Percentiles rank a stretch among this genome's conserved stretches.
Evolutionary conservation across 92 coral and sea anemone genomes (phyloP).

Genomic region (Anthopleura xanthogrammica): DNA sequence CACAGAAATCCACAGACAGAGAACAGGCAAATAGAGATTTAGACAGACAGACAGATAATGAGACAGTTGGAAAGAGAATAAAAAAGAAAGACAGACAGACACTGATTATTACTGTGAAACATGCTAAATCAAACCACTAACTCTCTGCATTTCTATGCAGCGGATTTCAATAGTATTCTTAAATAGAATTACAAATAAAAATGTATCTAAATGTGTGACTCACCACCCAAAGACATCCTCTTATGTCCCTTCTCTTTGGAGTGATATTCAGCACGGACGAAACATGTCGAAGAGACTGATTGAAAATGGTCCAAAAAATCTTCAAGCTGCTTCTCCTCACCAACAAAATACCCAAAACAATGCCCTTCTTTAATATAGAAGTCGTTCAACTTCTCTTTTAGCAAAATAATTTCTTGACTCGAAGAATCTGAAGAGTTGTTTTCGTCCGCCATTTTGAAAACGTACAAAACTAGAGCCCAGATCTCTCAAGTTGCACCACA

Average conservation of each 20-base stretch:
- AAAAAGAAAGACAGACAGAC: too few species aligned
- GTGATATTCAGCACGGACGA: not conserved
- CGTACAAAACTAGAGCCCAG: too few species aligned
- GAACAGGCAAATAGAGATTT: too few species aligned
- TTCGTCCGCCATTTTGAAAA: not conserved
- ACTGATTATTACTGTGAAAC: too few species aligned
- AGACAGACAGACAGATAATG: not conserved
- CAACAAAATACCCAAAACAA: not conserved
- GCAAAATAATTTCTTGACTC: not conserved
- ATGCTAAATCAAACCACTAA: too few species aligned
- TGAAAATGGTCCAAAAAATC: not conserved
- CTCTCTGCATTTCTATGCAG: not conserved
- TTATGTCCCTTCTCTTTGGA: slow-evolving; percentile 1
- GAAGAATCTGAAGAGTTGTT: not conserved
- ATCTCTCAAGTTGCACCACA: too few species aligned
- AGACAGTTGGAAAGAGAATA: not conserved
- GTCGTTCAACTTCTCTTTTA: not conserved
- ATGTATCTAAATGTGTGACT: not conserved
- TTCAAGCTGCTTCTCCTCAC: not conserved
- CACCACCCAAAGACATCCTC: not conserved
- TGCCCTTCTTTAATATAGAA: not conserved
- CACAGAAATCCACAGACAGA: not conserved
- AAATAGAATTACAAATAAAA: not conserved
- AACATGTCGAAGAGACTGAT: not conserved
- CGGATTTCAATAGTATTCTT: not conserved